Base-by-base conservation (phyloP, 2,113 vertebrate species). In the Lepus timidus region DNA sequence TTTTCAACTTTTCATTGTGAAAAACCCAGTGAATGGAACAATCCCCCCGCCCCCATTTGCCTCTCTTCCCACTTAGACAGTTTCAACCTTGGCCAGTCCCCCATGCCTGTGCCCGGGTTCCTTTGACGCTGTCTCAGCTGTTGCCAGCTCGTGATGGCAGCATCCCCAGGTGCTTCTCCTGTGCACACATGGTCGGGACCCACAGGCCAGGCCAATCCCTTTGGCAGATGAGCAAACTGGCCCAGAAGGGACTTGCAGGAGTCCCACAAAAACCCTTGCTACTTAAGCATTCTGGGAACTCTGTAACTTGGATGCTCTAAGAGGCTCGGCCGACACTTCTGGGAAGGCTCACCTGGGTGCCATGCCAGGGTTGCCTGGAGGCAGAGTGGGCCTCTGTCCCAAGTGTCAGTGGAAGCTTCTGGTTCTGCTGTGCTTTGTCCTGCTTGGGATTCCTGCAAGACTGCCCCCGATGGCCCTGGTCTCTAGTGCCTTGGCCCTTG, bases 1-100 rank as follows among this genome's bases (percentile, higher is more conserved):
- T 33, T 58, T 51, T 78, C n/a, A 51, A 76, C 36, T 73, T 88
- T 80, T 89, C 80, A 75, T 70, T 84, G 44, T 90, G 27, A 70
- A 87, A 95, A 73, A n/a, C 14, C 49, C 22, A 87, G 9, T 44
- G 23, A 70, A 65, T 5, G 7, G 65, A 87, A 67, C 39, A 33
- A 25, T 22, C 5, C 58, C 9, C 13, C 10, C 51, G 13, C 23
- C 29, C 3, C 61, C 25, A 44, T 83, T 71, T 85, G 20, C 33
- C 58, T 39, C 10, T 36, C 31, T 19, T 29, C 36, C 16, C 1
- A 0, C 31, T 75, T 33, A 52, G 68, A 52, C 36, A 73, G 10
- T 80, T 74, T 92, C 55, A 19, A 71, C 64, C 62, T 84, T 52
- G 9, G 44, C 67, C 39, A 31, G 71, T 36, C 39, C 27, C 61